These are phyloP conservation scores for Drosophila buzzatii DNA, from an alignment of 2,888 invertebrate species.

Conservation along the genomic window DNA sequence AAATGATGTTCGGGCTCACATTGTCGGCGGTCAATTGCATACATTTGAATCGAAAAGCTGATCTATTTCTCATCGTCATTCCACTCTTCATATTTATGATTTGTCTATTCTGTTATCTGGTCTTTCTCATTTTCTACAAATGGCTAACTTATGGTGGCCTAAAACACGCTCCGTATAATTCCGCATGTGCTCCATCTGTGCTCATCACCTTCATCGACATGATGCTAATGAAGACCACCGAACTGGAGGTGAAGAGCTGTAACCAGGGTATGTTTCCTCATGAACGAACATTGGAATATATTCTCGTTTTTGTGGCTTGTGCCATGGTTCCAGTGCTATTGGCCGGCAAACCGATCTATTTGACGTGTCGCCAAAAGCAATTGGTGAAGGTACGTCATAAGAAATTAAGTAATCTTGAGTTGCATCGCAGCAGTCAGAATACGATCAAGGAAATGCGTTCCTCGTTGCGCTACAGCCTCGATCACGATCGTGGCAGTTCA, in stretches of 20 bases:
- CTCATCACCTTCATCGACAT: slow-evolving; percentile 92
- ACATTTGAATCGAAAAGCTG: slow-evolving; percentile 88
- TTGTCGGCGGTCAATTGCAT: slow-evolving; percentile 91
- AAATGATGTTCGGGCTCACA: slow-evolving; percentile 97
- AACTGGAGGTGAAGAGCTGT: slow-evolving; percentile 83
- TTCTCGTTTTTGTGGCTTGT: slow-evolving; percentile 91
- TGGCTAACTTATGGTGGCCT: slow-evolving; percentile 91
- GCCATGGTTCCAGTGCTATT: slow-evolving; percentile 96
- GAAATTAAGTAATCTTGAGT: slow-evolving; percentile 27
- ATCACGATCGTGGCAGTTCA: slow-evolving; percentile 19
- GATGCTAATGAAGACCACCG: slow-evolving; percentile 88
- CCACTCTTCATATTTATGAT: slow-evolving; percentile 95
- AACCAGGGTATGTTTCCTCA: slow-evolving; percentile 88
- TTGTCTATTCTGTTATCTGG: slow-evolving; percentile 95
- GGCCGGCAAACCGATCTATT: slow-evolving; percentile 93
- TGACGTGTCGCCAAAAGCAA: slow-evolving; percentile 86
- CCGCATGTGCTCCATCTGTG: slow-evolving; percentile 90
- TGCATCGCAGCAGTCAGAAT: slow-evolving; percentile 28
- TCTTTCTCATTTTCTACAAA: slow-evolving; percentile 95
- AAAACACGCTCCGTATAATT: slow-evolving; percentile 73
- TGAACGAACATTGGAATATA: slow-evolving; percentile 89
- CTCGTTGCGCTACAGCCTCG: slow-evolving; percentile 37
- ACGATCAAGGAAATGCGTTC: slow-evolving; percentile 60
- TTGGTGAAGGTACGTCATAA: background rate
- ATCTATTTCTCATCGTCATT: slow-evolving; percentile 92